phyloP scores from a whole-genome alignment of 2,797 vertebrate species.

The Limosa lapponica region DNA sequence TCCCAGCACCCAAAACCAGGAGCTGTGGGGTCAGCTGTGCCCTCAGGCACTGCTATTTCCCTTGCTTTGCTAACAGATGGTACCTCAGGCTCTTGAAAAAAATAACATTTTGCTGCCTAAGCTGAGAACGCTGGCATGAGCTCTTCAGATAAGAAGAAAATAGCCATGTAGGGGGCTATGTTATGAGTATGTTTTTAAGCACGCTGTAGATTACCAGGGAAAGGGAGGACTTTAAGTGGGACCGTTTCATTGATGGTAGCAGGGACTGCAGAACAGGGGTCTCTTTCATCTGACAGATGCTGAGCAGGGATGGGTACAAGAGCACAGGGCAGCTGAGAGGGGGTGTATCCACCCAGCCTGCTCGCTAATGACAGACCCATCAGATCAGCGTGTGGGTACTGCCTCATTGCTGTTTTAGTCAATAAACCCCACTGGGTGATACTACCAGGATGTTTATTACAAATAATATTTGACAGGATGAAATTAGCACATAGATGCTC shows the following conservation, averaged over 20 bases:
- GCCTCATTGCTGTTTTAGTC: not conserved
- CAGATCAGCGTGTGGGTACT: not conserved
- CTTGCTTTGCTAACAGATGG: not conserved
- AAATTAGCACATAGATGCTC: constrained; percentile 34
- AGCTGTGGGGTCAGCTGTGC: not conserved
- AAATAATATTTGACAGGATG: constrained; percentile 42
- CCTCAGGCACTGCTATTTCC: not conserved
- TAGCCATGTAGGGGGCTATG: fast-evolving
- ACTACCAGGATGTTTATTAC: not conserved
- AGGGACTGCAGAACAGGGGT: not conserved
- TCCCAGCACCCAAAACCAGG: not conserved
- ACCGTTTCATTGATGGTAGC: not conserved
- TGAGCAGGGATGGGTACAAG: not conserved
- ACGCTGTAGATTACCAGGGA: not conserved
- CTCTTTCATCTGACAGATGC: not conserved
- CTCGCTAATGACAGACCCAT: not conserved
- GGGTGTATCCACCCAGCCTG: not conserved
- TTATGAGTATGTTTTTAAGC: not conserved
- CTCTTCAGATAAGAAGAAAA: not conserved
- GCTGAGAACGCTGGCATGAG: not conserved
- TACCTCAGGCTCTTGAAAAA: not conserved
- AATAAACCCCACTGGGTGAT: not conserved
- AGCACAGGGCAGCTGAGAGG: fast-evolving
- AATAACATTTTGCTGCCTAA: not conserved
- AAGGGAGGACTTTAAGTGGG: not conserved